Conservation (phyloP, 2,113 vertebrate genomes). For the Lophura nycthemera region DNA sequence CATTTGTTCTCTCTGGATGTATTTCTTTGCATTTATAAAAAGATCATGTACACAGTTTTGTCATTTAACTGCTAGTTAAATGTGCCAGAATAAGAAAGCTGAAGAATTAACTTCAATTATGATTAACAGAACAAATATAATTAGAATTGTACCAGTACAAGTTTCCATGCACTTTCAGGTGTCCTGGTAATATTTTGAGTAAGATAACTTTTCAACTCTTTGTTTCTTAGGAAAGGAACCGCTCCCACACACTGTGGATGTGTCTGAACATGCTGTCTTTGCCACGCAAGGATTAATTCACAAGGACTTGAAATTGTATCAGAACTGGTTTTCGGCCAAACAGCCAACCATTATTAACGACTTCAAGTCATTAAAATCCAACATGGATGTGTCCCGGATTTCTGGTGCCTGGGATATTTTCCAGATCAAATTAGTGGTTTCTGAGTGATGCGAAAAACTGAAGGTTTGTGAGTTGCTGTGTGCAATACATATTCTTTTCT, state of each 20-base stretch:
- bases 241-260: fast-evolving
- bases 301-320: background rate
- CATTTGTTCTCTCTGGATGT: background rate
- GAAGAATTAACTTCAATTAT: background rate
- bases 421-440: background rate
- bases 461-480: background rate
- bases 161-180: background rate
- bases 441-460: background rate
- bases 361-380: background rate
- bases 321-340: background rate
- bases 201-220: background rate
- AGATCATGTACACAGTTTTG: background rate
- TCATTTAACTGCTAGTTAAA: background rate
- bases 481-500: background rate
- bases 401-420: background rate
- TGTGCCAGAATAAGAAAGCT: background rate
- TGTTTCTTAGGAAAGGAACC: background rate
- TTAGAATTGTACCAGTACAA: background rate
- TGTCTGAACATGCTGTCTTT: background rate
- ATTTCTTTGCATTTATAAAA: constrained; percentile 5
- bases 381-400: background rate
- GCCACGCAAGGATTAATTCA: background rate
- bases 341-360: background rate
- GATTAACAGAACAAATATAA: background rate
- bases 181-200: background rate